Base-by-base conservation (phyloP, 1,140 invertebrate species). In the Eubasilissa regina region DNA sequence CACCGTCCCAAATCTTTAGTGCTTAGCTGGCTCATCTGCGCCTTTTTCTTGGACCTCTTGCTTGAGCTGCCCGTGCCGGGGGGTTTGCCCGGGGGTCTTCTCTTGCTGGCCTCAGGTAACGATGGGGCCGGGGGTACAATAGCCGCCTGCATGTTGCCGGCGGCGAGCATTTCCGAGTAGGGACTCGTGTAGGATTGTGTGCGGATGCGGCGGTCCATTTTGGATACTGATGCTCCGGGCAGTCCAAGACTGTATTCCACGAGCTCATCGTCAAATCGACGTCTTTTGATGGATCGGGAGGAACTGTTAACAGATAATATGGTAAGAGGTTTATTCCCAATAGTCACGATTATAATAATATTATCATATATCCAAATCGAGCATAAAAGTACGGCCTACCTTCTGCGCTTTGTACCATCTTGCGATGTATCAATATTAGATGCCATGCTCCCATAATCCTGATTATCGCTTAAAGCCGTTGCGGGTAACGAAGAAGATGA, bases 241-340 rank as follows among this genome's bases (percentile, higher is more conserved):
- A 94, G 87, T 83, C 93, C 93, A 48, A 94, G 87, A 85, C 94
- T 95, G 83, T 95, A 96, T 87, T 97, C 94, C 0, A 99, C 97
- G 51, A 99, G 88, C 89, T 99, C 97, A 91, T 99, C 97, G 86
- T 99, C 97, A 90, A 99, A 99, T 83, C 97, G 97, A 84, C 95
- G 94, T 8, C 97, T 90, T 88, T 98, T 99, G 84, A 99, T 98
- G 11, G 97, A 97, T 62, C 97, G 90, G 44, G 95, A 97, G 7
- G 96, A 97, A 85, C 96, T 97, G 19, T 47, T 6, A 47, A 48
- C n/a, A 70, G n/a, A 17, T n/a, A 17, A 47, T n/a, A n/a, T 35
- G 25, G 25, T 35, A 35, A 1, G 13, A 51, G 13, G 9, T 66
- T n/a, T 66, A 66, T 11, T 44, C n/a, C 15, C 45, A 45, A 25